Evolutionary conservation across 53 echinoderm and acorn worm genomes (phyloP).

Genomic region (Luidia sarsii): DNA sequence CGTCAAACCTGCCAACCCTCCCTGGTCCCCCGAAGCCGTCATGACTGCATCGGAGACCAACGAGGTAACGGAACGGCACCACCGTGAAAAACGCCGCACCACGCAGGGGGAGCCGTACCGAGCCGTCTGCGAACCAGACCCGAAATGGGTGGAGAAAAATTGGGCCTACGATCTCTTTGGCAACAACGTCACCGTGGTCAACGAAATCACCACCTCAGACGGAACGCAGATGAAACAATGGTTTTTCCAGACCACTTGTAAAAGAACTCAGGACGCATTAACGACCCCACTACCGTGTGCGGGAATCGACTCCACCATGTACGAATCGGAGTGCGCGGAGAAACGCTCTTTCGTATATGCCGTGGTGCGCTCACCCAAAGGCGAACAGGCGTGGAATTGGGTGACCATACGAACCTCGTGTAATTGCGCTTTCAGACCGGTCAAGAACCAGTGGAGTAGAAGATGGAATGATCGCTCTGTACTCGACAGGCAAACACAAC

Average conservation of each 20-base stretch:
- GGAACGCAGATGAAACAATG: constrained; percentile 69
- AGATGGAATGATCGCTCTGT: not conserved
- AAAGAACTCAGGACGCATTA: constrained; percentile 45
- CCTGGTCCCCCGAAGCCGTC: constrained; percentile 61
- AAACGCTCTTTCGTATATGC: constrained; percentile 89
- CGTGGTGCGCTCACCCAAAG: constrained; percentile 64
- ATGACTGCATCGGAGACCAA: constrained; percentile 39
- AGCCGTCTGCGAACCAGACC: constrained; percentile 68
- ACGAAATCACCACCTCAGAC: constrained; percentile 70
- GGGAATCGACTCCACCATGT: constrained; percentile 74
- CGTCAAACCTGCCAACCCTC: constrained; percentile 69
- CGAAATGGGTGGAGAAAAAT: constrained; percentile 67
- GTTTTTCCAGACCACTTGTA: constrained; percentile 93
- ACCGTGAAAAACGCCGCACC: constrained; percentile 56
- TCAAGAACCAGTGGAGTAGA: not conserved
- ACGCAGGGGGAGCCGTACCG: constrained; percentile 57
- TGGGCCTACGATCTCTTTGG: constrained; percentile 86
- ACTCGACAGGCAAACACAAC: constrained; percentile 36
- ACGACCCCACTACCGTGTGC: constrained; percentile 52
- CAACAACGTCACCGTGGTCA: constrained; percentile 88
- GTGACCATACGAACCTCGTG: constrained; percentile 82
- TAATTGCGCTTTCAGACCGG: constrained; percentile 79
- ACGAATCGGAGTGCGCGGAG: constrained; percentile 80
- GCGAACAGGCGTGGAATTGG: constrained; percentile 93
- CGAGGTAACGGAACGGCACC: constrained; percentile 46